Evolutionary conservation across 37 sponge, comb jelly and placozoan species (phyloP), one percentile per base, ranked within the genome.

Genomic region (Eunapius fragilis): DNA sequence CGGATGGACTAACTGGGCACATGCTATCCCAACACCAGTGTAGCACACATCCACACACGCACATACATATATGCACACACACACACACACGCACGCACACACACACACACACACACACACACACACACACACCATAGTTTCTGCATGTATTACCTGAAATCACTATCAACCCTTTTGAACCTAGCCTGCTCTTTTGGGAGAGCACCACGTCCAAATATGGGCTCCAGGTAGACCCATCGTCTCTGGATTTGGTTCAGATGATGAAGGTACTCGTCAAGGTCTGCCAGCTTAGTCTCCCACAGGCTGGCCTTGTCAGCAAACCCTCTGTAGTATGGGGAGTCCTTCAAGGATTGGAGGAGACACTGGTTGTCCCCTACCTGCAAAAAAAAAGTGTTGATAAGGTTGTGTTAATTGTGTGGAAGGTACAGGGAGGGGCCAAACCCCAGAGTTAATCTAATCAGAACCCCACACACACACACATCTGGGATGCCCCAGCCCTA

Each of bases 361-460:
- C 98, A 94, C 80, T 95, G 98, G 84, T 99, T 95, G 89, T 99
- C 99, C 50, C 98, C 98, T 33, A 98, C 97, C 95, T 94, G 41
- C 6, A 9, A 69, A n/a, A 3, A 47, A 22, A 76, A 33, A 31
- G 58, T 58, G 38, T 14, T 25, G 41, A 76, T 37, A 27, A 72
- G 26, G 26, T 14, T 33, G 31, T 33, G 32, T 72, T 33, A 33
- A 72, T 24, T 10, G 12, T 2, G 14, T 72, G 26, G 9, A 7
- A 3, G 2, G 71, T 3, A 70, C 28, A 10, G 9, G 28, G 26
- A 70, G 28, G 7, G 5, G 74, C 74, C 30, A 72, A 14, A n/a
- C n/a, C n/a, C 2, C 74, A 33, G 32, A 22, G 74, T 33, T 58
- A 2, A 58, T 58, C 58, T 58, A 58, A 58, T n/a, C n/a, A n/a